Evolutionary conservation across 2,797 vertebrate species (phyloP).

Genomic region (Apodemus agrarius): DNA sequence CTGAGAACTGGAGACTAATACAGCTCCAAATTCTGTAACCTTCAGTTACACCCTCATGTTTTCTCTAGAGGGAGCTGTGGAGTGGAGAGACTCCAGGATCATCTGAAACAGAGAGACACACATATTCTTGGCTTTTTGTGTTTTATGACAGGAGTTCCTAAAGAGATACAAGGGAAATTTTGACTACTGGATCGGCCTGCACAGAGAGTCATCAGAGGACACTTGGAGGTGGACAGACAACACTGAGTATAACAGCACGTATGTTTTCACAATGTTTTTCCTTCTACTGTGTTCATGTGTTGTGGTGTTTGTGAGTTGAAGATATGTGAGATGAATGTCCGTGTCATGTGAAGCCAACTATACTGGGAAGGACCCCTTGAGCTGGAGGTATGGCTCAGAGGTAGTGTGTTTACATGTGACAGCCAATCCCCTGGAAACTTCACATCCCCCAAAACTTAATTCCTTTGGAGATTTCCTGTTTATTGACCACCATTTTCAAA

Average conservation of each 20-base stretch:
- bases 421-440: not conserved
- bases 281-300: not conserved
- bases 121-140: not conserved
- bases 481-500: not conserved
- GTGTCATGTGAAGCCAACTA: not conserved
- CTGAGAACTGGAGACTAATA: no score
- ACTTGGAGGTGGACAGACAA: conserved; percentile 53
- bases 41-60: no score
- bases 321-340: not conserved
- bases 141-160: conserved; percentile 39
- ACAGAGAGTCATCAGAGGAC: not conserved
- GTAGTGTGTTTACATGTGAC: not conserved
- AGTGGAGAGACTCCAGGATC: not conserved
- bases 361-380: not conserved
- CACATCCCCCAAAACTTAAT: not conserved
- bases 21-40: no score
- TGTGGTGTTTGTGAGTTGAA: not conserved
- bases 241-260: not conserved
- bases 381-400: not conserved
- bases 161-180: conserved; percentile 13
- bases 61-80: no score
- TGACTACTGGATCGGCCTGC: no score
- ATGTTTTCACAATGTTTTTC: not conserved
- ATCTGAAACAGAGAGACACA: not conserved
- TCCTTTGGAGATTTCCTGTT: not conserved